Conservation (phyloP, 2,113 vertebrate genomes). For the Apteryx mantelli region DNA sequence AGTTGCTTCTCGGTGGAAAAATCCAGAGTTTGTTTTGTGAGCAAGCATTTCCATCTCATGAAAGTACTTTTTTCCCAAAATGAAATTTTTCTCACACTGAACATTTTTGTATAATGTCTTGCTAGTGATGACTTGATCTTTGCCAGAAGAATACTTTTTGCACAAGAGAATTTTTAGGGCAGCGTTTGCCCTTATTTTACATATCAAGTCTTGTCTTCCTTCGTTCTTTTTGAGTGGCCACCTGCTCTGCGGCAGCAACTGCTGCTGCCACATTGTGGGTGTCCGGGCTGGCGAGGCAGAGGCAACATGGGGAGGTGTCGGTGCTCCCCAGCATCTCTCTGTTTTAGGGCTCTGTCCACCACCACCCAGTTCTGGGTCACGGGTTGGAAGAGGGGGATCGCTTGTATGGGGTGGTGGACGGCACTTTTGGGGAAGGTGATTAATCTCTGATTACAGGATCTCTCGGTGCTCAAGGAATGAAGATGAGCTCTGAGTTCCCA, state of each 20-base stretch:
- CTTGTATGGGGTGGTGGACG: too few species aligned
- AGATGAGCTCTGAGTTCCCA: neutral
- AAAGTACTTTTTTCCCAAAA: neutral
- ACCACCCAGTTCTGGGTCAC: too few species aligned
- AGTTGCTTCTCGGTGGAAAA: conserved; percentile 7
- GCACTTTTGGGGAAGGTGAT: neutral
- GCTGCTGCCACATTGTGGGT: too few species aligned
- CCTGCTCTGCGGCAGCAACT: too few species aligned
- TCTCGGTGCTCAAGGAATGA: neutral
- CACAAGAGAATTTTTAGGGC: neutral
- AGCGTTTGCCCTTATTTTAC: neutral
- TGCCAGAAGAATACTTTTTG: neutral
- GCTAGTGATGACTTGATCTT: neutral
- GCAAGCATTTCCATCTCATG: neutral
- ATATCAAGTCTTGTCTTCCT: neutral
- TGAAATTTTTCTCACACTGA: neutral
- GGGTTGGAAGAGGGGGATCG: too few species aligned
- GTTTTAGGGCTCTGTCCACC: too few species aligned
- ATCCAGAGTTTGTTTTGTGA: neutral
- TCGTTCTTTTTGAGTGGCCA: neutral
- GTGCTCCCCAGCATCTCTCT: too few species aligned
- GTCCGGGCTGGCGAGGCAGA: too few species aligned
- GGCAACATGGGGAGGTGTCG: too few species aligned
- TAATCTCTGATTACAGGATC: neutral
- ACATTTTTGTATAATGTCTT: neutral